A percentile compares a stretch with the other conserved stretches of the same genome.
phyloP scores from a whole-genome alignment of 2,888 invertebrate genomes.

The Polia nebulosa region DNA sequence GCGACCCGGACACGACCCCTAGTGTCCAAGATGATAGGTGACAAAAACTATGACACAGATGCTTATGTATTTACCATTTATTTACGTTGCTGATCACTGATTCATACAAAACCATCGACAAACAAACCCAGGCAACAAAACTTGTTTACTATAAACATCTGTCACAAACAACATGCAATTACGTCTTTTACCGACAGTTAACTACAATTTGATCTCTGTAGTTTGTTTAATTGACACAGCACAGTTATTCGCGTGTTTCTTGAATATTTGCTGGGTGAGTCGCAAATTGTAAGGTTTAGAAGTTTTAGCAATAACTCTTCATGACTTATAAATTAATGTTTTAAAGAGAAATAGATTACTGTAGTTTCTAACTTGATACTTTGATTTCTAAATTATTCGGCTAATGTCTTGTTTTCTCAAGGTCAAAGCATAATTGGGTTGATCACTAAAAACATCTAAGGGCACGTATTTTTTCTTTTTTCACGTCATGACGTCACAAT shows the following conservation, averaged over 20 bases:
- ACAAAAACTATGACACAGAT: neutral
- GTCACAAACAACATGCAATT: conserved; percentile 36
- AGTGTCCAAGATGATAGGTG: neutral
- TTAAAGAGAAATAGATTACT: neutral
- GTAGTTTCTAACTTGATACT: neutral
- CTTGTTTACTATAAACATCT: conserved; percentile 43
- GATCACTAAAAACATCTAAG: no score
- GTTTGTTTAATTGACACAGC: conserved; percentile 31
- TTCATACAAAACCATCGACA: conserved; percentile 1
- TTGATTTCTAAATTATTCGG: neutral
- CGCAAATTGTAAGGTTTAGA: conserved; percentile 33
- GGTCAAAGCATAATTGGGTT: neutral
- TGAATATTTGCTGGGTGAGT: conserved; percentile 31
- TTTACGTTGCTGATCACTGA: neutral
- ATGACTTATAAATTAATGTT: conserved; percentile 1
- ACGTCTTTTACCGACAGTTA: conserved; percentile 35
- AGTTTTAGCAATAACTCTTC: conserved; percentile 28
- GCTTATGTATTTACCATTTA: neutral
- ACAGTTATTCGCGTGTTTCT: conserved; percentile 40
- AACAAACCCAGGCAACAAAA: conserved; percentile 22
- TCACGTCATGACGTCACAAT: no score
- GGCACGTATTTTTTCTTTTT: no score
- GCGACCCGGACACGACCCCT: no score
- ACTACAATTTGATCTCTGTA: conserved; percentile 34
- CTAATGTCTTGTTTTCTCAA: neutral